Conservation (phyloP, 2,888 invertebrate species). For the Noctua comes region DNA sequence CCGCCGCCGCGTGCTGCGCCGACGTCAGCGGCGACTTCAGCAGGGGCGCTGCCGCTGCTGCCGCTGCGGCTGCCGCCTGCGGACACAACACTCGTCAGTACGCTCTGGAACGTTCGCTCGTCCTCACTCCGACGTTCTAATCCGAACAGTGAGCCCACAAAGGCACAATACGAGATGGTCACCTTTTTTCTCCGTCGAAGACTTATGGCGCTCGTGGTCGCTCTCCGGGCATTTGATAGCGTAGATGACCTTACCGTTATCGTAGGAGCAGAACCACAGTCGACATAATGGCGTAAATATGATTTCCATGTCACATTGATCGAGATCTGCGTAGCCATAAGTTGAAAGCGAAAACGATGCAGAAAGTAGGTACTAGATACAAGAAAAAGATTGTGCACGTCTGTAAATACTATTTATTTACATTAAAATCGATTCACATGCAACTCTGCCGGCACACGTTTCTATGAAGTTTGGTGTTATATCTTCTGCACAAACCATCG, state of each 20-base stretch:
- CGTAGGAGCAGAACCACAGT: conserved; percentile 35
- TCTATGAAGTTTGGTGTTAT: conserved; percentile 66
- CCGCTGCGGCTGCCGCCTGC: conserved; percentile 92
- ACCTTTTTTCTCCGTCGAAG: conserved; percentile 26
- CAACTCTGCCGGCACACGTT: conserved; percentile 68
- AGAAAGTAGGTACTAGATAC: conserved; percentile 71
- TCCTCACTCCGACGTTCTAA: conserved; percentile 8
- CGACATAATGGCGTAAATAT: conserved; percentile 19
- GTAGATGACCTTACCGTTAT: conserved; percentile 56
- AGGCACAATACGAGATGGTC: conserved; percentile 52
- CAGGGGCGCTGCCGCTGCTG: conserved; percentile 94
- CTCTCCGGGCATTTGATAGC: conserved; percentile 27
- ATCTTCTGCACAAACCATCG: conserved; percentile 76
- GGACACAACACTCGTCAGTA: conserved; percentile 56
- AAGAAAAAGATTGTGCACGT: conserved; percentile 70
- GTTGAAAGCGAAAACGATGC: conserved; percentile 78
- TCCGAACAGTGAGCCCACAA: conserved; percentile 85
- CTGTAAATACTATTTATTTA: conserved; percentile 69
- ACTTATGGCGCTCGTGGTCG: conserved; percentile 7
- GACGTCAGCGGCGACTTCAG: conserved; percentile 95
- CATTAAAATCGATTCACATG: conserved; percentile 70
- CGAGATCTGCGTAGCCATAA: conserved; percentile 69
- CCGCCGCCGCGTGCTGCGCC: conserved; percentile 96
- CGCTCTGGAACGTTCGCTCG: neutral
- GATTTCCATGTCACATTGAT: conserved; percentile 27